Conservation (phyloP, 2,113 vertebrate genomes). For the Rhabdornis inornatus region DNA sequence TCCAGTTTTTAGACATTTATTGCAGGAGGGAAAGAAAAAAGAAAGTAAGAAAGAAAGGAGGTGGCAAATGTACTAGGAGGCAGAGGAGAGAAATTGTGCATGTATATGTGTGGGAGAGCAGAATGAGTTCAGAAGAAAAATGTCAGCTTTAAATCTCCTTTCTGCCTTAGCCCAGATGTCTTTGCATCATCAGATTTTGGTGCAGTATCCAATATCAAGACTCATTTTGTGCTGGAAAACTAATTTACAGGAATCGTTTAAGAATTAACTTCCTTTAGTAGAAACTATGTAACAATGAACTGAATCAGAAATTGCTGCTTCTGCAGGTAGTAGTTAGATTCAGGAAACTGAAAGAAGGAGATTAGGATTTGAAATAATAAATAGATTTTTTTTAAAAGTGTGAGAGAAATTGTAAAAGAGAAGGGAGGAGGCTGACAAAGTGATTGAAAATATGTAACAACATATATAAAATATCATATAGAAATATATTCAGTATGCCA, state of each 20-base stretch:
- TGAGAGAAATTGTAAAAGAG: background rate
- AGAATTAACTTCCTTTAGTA: background rate
- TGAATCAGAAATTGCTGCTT: background rate
- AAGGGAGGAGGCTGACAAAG: background rate
- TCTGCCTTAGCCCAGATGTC: background rate
- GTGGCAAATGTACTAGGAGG: background rate
- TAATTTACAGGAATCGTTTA: background rate
- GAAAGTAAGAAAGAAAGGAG: background rate
- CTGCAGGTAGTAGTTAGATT: background rate
- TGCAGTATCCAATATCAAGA: background rate
- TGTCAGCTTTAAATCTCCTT: slow-evolving; percentile 2
- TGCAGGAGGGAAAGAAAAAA: background rate
- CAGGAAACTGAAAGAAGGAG: background rate
- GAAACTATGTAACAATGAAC: background rate
- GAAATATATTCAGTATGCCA: background rate
- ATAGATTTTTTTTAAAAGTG: background rate
- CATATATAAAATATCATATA: background rate
- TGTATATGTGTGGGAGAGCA: background rate
- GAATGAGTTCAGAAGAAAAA: background rate
- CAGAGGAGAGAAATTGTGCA: slow-evolving; percentile 9
- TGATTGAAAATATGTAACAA: background rate
- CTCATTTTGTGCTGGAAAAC: background rate
- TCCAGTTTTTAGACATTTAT: background rate
- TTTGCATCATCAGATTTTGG: slow-evolving; percentile 9
- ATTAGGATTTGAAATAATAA: background rate